Base-by-base conservation (phyloP, 2,797 vertebrate genomes). In the Girardinus metallicus region DNA sequence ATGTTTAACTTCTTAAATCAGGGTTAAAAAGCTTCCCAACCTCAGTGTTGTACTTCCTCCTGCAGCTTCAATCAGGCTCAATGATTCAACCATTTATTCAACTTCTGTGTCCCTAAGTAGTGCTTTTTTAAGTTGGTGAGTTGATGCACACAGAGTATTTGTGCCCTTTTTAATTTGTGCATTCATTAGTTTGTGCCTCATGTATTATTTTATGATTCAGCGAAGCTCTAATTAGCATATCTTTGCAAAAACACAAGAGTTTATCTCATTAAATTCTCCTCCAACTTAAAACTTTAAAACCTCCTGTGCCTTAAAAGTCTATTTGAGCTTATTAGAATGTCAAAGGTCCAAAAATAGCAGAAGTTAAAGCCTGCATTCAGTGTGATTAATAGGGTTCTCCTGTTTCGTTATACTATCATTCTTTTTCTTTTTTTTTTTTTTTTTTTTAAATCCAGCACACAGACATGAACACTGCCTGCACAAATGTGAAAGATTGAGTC, bases 261-360 rank as follows among this genome's bases (percentile, higher is more conserved):
- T 66, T 13, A 57, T 83, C 44, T 64, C 41, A 46, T 29, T 68
- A 46, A 44, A 51, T 60, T 46, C 34, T 41, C 44, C 23, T 23
- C 47, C 41, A 64, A 77, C 64, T 57, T 47, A 43, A 60, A 79
- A 75, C 51, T 39, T 13, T 4, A 66, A 11, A 4, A 23, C 55
- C 73, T 75, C 76, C 66, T 80, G 75, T 60, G 80, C 44, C 68
- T 36, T 43, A 44, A 79, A 80, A 79, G 73, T 71, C 70, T 60
- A 39, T 78, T 81, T 71, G 66, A 78, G 79, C 31, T 64, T 55
- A 74, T 82, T 79, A 77, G 46, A 70, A 80, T 79, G 81, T 80
- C 68, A 77, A 77, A 84, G 53, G 18, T 73, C 9, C n/a, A 53
- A 76, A 76, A 79, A 46, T 74, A 75, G 43, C 75, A 73, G 5